A percentile compares a stretch with the other conserved stretches of the same genome.
Evolutionary conservation across 2,797 vertebrate genomes (phyloP).

Genomic region (Acanthurus lineatus): DNA sequence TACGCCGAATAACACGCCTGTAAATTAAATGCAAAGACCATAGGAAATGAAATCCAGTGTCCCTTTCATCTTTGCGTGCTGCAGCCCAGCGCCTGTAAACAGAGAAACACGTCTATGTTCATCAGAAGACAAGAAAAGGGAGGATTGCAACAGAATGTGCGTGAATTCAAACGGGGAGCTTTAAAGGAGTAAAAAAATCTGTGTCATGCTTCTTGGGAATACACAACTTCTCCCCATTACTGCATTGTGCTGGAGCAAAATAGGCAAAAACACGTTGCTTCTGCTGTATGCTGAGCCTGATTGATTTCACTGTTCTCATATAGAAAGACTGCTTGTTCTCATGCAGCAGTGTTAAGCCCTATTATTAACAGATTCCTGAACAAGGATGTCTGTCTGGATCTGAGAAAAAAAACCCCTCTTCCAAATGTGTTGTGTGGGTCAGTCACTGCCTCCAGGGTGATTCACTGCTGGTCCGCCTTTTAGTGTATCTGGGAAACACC

Average conservation of each 20-base stretch:
- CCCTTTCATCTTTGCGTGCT: not conserved
- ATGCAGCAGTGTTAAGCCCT: constrained; percentile 59
- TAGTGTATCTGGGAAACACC: constrained; percentile 71
- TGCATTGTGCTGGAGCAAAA: constrained; percentile 56
- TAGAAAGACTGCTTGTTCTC: constrained; percentile 50
- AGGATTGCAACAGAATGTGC: constrained; percentile 9
- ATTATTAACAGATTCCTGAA: constrained; percentile 79
- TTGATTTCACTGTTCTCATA: constrained; percentile 35
- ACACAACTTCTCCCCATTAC: constrained; percentile 67
- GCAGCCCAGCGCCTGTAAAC: not conserved
- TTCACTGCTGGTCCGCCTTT: constrained; percentile 51
- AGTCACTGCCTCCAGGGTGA: constrained; percentile 63
- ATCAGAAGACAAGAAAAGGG: constrained; percentile 25
- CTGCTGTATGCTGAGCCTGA: constrained; percentile 42
- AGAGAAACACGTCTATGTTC: constrained; percentile 9
- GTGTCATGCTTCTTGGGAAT: constrained; percentile 59
- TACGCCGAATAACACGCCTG: constrained; percentile 30
- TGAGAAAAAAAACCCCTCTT: constrained; percentile 27
- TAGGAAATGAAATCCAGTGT: constrained; percentile 2
- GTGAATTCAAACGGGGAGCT: constrained; percentile 18
- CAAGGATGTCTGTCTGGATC: constrained; percentile 62
- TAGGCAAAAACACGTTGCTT: not conserved
- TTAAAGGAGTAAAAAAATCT: constrained; percentile 14
- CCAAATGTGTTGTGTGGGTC: constrained; percentile 54
- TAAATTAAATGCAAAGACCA: not conserved